A percentile compares a stretch with the other conserved stretches of the same genome.
Conservation (phyloP, 1,140 invertebrate species). For the Sminthurinus signatus region DNA sequence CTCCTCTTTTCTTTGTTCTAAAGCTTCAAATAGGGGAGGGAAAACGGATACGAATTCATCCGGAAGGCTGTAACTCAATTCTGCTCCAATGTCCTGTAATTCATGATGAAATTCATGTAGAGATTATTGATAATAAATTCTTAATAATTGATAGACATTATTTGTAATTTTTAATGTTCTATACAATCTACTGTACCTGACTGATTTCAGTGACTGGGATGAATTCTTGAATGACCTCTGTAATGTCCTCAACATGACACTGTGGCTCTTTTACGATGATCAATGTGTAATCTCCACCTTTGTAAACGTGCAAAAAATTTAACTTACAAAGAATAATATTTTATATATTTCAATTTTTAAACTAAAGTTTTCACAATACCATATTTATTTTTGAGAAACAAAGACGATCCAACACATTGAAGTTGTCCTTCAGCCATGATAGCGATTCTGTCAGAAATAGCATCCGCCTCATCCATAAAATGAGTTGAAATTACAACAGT, state of each 20-base stretch:
- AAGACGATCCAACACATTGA: slow-evolving; percentile 52
- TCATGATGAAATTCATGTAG: no score
- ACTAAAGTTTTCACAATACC: no score
- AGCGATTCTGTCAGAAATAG: slow-evolving; percentile 52
- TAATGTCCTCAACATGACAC: slow-evolving; percentile 48
- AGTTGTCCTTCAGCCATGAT: slow-evolving; percentile 56
- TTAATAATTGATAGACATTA: no score
- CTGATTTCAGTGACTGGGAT: slow-evolving; percentile 49
- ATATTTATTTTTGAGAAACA: slow-evolving; percentile 56
- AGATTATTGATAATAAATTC: no score
- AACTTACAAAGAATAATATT: background rate
- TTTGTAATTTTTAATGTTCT: no score
- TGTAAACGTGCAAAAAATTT: background rate
- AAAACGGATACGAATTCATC: slow-evolving; percentile 43
- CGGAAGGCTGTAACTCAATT: slow-evolving; percentile 46
- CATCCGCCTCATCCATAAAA: slow-evolving; percentile 35
- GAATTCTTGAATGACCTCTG: slow-evolving; percentile 46
- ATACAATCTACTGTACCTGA: no score
- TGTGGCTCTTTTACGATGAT: slow-evolving; percentile 46
- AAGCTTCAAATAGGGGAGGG: slow-evolving; percentile 48
- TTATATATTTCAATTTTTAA: background rate
- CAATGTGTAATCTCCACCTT: slow-evolving; percentile 52
- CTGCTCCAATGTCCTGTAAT: slow-evolving; percentile 49
- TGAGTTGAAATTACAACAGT: slow-evolving; percentile 60
- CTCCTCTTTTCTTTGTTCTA: slow-evolving; percentile 47